A percentile compares a stretch with the other conserved stretches of the same genome.
These are phyloP conservation scores for Amorpha juglandis DNA, from an alignment of 2,888 invertebrate genomes.

Conservation along the genomic window DNA sequence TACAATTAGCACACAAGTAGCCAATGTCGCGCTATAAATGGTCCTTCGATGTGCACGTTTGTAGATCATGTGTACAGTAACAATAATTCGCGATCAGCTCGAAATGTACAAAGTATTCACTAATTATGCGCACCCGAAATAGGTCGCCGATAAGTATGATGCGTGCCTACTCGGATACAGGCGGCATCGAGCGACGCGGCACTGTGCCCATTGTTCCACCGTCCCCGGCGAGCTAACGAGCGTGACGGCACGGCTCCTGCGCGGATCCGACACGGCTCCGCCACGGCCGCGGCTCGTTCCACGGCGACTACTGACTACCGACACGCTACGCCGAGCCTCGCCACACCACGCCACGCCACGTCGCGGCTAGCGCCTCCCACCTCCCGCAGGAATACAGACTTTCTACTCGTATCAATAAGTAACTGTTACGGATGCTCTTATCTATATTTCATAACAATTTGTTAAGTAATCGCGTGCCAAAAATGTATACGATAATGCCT, in stretches of 20 bases:
- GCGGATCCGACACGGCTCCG: background rate
- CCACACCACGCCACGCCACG: background rate
- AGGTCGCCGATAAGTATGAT: conserved; percentile 61
- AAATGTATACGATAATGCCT: conserved; percentile 7
- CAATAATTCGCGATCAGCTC: conserved; percentile 38
- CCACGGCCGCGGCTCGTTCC: background rate
- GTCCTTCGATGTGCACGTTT: background rate
- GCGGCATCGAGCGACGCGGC: conserved; percentile 5
- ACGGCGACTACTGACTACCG: background rate
- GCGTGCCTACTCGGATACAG: conserved; percentile 33
- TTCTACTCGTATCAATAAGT: conserved; percentile 4
- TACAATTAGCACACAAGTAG: background rate
- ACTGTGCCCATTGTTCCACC: conserved; percentile 2
- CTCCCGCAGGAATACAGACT: conserved; percentile 9
- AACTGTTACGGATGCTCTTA: conserved; percentile 15
- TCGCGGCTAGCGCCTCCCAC: background rate
- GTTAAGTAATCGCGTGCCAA: conserved; percentile 19
- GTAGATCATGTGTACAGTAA: conserved; percentile 7
- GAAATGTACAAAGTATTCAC: conserved; percentile 45
- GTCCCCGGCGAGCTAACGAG: background rate
- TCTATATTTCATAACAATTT: conserved; percentile 1
- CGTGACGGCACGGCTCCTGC: background rate
- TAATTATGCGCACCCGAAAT: conserved; percentile 61
- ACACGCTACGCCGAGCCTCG: background rate
- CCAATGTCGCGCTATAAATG: background rate